Conservation (phyloP, 2,888 invertebrate species). For the Flexamia atlantica region DNA sequence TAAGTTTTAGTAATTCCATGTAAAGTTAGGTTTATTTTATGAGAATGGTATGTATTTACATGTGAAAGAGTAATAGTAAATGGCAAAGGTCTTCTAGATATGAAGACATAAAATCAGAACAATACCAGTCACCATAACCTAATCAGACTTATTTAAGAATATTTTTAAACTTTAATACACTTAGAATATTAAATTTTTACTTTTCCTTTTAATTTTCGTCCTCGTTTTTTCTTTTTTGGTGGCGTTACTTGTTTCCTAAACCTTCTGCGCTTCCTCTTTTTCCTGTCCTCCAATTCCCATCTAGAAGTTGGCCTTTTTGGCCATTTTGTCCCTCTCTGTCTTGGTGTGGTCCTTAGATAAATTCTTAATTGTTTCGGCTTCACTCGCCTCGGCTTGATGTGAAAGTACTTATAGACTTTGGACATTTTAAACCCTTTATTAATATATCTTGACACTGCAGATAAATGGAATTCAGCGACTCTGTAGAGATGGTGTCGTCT, state of each 20-base stretch:
- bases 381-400: constrained; percentile 50
- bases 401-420: constrained; percentile 50
- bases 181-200: neutral
- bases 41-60: no score
- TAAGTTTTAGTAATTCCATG: no score
- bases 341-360: constrained; percentile 15
- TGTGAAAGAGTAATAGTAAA: no score
- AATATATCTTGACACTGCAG: constrained; percentile 4
- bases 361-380: constrained; percentile 55
- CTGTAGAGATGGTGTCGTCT: constrained; percentile 45
- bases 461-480: constrained; percentile 41
- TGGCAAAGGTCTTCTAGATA: no score
- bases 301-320: constrained; percentile 21
- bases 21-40: no score
- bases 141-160: no score
- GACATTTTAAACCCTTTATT: constrained; percentile 57
- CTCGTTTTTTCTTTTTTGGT: constrained; percentile 47
- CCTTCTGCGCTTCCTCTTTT: constrained; percentile 10
- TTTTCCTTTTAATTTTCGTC: constrained; percentile 16
- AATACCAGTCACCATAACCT: no score
- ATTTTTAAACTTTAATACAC: neutral
- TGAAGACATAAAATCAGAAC: no score
- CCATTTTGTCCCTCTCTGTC: constrained; percentile 44
- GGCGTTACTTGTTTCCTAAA: constrained; percentile 13
- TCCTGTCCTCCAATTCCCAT: constrained; percentile 16